phyloP scores from a whole-genome alignment of 2,888 invertebrate genomes.

The Aromia moschata region DNA sequence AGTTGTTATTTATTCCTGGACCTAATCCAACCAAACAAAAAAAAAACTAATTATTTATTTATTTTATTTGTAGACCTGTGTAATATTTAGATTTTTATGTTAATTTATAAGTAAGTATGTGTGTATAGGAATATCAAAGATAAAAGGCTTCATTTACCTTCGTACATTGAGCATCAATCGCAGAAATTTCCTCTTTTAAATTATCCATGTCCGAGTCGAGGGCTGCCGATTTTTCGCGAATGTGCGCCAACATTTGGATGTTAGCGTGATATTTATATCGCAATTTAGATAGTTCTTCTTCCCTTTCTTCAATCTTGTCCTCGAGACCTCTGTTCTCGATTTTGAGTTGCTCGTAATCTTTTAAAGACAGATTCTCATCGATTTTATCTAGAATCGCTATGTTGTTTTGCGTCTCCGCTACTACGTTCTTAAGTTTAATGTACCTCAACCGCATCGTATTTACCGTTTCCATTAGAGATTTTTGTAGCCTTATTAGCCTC shows the following conservation, averaged over 20 bases:
- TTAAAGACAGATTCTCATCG: slow-evolving; percentile 64
- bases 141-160: too few relatives aligned
- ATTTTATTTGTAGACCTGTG: too few relatives aligned
- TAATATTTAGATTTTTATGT: too few relatives aligned
- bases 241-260: slow-evolving; percentile 65
- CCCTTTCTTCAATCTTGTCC: slow-evolving; percentile 68
- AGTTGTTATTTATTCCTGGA: too few relatives aligned
- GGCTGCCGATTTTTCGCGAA: slow-evolving; percentile 66
- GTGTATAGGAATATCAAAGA: too few relatives aligned
- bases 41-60: too few relatives aligned
- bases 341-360: slow-evolving; percentile 68
- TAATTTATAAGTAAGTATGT: too few relatives aligned
- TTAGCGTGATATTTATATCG: slow-evolving; percentile 64
- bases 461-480: slow-evolving; percentile 49
- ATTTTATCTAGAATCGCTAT: slow-evolving; percentile 61
- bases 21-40: too few relatives aligned
- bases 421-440: slow-evolving; percentile 54
- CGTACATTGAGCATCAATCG: slow-evolving; percentile 28
- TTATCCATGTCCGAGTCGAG: slow-evolving; percentile 53
- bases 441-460: slow-evolving; percentile 52
- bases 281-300: slow-evolving; percentile 65
- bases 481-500: slow-evolving; percentile 51
- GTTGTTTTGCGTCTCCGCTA: slow-evolving; percentile 53
- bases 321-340: slow-evolving; percentile 66
- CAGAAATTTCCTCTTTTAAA: slow-evolving; percentile 40